Conservation (phyloP, 2,797 vertebrate genomes). For the Microhierax caerulescens region DNA sequence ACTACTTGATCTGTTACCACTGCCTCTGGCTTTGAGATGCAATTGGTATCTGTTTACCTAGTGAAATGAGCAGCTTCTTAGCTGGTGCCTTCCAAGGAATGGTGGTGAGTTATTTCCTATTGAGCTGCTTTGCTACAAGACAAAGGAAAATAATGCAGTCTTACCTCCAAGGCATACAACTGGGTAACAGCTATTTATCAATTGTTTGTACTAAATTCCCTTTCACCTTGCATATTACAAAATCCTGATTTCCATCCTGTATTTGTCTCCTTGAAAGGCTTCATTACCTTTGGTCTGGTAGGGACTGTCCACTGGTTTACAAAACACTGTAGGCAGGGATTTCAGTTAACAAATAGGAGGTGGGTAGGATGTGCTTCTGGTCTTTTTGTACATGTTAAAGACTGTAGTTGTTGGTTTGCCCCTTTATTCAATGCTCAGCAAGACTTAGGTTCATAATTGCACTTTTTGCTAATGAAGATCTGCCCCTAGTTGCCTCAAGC, state of each 20-base stretch:
- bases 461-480: background rate
- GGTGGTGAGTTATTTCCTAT: background rate
- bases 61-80: background rate
- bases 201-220: background rate
- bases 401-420: background rate
- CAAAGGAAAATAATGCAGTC: background rate
- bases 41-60: background rate
- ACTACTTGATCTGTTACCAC: background rate
- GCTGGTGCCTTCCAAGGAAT: background rate
- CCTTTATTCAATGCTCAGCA: background rate
- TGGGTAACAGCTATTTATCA: background rate
- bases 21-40: background rate
- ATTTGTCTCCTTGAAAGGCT: background rate
- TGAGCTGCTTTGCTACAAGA: background rate
- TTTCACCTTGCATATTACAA: background rate
- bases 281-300: background rate
- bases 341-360: background rate
- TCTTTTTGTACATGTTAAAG: fast-evolving
- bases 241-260: background rate
- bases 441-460: background rate
- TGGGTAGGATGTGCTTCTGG: background rate
- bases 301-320: fast-evolving
- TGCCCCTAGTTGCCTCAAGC: background rate
- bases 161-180: background rate
- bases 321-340: background rate